Evolutionary conservation across 2,113 vertebrate genomes (phyloP).

Genomic region (Salvelinus sp.): DNA sequence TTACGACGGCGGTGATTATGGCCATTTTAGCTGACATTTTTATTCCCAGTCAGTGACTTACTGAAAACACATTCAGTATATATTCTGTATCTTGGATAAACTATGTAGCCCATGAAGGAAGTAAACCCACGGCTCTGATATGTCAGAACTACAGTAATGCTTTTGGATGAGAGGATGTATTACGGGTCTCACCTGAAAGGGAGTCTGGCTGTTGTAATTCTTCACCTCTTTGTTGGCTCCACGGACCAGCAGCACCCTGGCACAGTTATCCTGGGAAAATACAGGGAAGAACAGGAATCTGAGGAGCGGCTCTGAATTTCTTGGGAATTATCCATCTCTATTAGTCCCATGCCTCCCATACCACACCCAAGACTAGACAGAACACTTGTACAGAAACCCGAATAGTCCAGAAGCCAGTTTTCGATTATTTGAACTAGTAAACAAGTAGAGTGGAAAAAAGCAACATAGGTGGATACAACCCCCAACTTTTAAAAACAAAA

Average conservation of each 20-base stretch:
- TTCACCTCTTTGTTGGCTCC: conserved; percentile 92
- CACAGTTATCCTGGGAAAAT: conserved; percentile 86
- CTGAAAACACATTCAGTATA: too few species aligned
- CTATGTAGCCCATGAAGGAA: background rate
- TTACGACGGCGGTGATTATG: too few species aligned
- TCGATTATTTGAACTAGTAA: background rate
- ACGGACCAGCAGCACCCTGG: conserved; percentile 86
- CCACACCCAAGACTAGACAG: background rate
- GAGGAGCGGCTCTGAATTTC: background rate
- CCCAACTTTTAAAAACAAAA: conserved; percentile 10
- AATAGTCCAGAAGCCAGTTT: background rate
- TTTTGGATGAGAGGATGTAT: background rate
- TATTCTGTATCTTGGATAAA: too few species aligned
- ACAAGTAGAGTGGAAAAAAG: background rate
- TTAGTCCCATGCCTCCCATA: background rate
- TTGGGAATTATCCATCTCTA: background rate
- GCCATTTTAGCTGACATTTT: too few species aligned
- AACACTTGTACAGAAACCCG: background rate
- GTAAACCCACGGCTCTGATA: background rate
- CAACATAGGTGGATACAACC: background rate
- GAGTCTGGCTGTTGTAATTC: conserved; percentile 94
- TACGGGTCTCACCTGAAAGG: conserved; percentile 85
- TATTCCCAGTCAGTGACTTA: too few species aligned
- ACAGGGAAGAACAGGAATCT: conserved; percentile 1
- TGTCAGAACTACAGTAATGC: background rate